A percentile compares a stretch with the other conserved stretches of the same genome.
Conservation (phyloP, 2,888 invertebrate species). For the Diloba caeruleocephala region DNA sequence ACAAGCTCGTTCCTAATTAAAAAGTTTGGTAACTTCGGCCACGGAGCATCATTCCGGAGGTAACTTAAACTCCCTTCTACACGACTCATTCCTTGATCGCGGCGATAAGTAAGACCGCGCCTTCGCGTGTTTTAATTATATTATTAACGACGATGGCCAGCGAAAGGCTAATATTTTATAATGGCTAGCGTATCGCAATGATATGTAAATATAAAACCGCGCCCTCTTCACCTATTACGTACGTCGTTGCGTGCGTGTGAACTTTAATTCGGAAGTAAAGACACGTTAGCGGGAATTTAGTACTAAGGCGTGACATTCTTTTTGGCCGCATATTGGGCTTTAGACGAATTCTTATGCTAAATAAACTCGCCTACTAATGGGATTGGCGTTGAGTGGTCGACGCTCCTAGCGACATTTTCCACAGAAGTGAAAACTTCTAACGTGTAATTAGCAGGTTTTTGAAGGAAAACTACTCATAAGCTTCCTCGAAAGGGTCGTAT, state of each 20-base stretch:
- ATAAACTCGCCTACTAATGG: constrained; percentile 67
- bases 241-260: constrained; percentile 79
- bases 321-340: constrained; percentile 59
- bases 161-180: constrained; percentile 87
- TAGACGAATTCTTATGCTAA: constrained; percentile 72
- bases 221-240: constrained; percentile 78
- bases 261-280: constrained; percentile 85
- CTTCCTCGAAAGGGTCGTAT: constrained; percentile 86
- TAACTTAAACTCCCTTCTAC: constrained; percentile 54
- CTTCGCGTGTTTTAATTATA: constrained; percentile 89
- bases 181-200: constrained; percentile 86
- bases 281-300: constrained; percentile 81
- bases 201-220: constrained; percentile 88
- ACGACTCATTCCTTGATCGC: constrained; percentile 78
- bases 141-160: constrained; percentile 85
- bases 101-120: constrained; percentile 83
- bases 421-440: constrained; percentile 68
- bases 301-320: constrained; percentile 77
- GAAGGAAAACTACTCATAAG: constrained; percentile 88
- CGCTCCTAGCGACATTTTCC: constrained; percentile 55
- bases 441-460: constrained; percentile 85
- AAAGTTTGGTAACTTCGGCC: constrained; percentile 38
- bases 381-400: constrained; percentile 64
- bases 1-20: constrained; percentile 6
- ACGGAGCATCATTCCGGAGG: constrained; percentile 22